Evolutionary conservation across 1,140 invertebrate species (phyloP), one percentile per base, ranked within the genome.

Genomic region (Nylanderia fulva): DNA sequence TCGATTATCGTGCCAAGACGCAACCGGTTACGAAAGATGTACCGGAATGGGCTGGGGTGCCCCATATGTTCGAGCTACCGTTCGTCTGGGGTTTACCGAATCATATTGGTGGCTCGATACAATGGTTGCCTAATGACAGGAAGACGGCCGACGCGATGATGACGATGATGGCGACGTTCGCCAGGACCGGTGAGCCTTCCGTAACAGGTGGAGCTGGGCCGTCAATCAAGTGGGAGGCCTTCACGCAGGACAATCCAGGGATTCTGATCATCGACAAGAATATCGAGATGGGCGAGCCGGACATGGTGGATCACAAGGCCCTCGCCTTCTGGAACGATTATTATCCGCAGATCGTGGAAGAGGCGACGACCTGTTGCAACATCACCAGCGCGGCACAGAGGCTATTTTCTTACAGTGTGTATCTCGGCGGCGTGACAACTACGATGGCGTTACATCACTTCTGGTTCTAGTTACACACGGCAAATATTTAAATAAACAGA

Each of bases 321-420:
- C 95, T 98, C 85, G 96, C 96, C 58, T 98, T 98, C 94, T 98
- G 97, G 97, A 97, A 97, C 89, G 96, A 97, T 52, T 97, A 97
- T 90, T 98, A 97, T 92, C 97, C 97, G 0, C 96, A 95, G 92
- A 95, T 98, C 13, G 88, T 97, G 0, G 95, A 96, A 89, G 95
- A 96, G 76, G 96, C 97, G 0, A 96, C 95, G 1, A 90, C 93
- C 68, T 97, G 97, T 90, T 97, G 97, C 87, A 97, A 97, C 91
- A 92, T 95, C 42, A 95, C 94, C 4, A 92, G 71, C 68, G 33
- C 56, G 0, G 90, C 75, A 58, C 71, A 60, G 63, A 63, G 33
- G 18, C 36, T 56, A 52, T 54, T 52, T 18, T 76, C 63, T 36
- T 33, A 33, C 1, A 18, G 21, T 2, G 2, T 86, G 39, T 60